phyloP scores from a whole-genome alignment of 2,888 invertebrate species.

The Nemoura dubitans region DNA sequence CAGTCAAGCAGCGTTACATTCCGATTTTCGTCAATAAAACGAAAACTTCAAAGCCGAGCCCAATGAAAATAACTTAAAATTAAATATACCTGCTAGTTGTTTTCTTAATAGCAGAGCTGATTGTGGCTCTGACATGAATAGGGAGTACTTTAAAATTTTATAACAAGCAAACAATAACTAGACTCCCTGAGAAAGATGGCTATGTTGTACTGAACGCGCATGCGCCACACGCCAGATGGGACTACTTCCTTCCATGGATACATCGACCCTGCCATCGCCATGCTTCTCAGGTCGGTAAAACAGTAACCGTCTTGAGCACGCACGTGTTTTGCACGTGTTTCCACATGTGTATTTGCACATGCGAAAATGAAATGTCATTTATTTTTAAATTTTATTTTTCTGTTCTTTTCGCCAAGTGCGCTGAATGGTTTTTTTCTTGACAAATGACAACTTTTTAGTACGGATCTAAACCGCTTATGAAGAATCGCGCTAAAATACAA shows the following conservation, averaged over 20 bases:
- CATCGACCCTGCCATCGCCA: neutral
- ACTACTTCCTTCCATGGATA: constrained; percentile 38
- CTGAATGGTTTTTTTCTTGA: too few relatives aligned
- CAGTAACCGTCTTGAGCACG: neutral
- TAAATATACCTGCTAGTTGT: constrained; percentile 89
- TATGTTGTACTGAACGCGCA: constrained; percentile 51
- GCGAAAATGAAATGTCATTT: neutral
- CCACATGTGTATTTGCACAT: neutral
- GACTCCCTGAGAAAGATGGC: constrained; percentile 52
- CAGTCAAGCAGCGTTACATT: constrained; percentile 37
- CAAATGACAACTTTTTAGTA: too few relatives aligned
- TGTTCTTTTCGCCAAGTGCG: too few relatives aligned
- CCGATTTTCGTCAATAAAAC: constrained; percentile 15
- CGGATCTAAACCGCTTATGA: too few relatives aligned
- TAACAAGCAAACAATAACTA: constrained; percentile 50
- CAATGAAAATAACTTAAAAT: constrained; percentile 9
- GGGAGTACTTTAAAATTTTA: constrained; percentile 52
- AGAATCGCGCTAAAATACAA: neutral
- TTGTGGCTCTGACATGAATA: constrained; percentile 95
- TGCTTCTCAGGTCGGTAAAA: neutral
- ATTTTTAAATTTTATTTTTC: too few relatives aligned
- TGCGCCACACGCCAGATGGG: constrained; percentile 49
- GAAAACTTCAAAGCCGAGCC: neutral
- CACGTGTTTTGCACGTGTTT: constrained; percentile 1
- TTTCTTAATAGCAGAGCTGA: constrained; percentile 94